Evolutionary conservation across 1,140 invertebrate genomes (phyloP), one percentile per base, ranked within the genome.

Genomic region (Phocides pigmalion): DNA sequence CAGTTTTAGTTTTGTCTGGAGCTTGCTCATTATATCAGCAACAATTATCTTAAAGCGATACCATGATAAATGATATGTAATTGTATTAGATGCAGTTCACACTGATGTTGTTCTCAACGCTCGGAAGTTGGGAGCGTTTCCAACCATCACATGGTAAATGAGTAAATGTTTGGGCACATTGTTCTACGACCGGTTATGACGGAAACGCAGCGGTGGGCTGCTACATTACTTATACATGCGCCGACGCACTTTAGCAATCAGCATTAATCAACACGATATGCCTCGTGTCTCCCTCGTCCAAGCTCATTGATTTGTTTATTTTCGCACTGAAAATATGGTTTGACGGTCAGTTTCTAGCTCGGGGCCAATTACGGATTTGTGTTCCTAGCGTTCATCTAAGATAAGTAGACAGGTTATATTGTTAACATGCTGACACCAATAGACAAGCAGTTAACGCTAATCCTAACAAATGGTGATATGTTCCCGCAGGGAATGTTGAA

Each of bases 181-280:
- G 85, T 90, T 86, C 79, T 84, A 84, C 72, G 81, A 86, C 84
- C 84, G 83, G 84, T 87, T 76, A 74, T 66, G 77, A 70, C 79
- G 84, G 84, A 84, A 87, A 81, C 80, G 67, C 71, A 72, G 70
- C 67, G 79, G 84, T 80, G 79, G 82, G 79, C 74, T 81, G 76
- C 70, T 67, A 72, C 81, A 87, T 90, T 89, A 88, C 81, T 89
- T 90, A 89, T 89, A 82, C 88, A 87, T 87, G 81, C 81, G 76
- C 81, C 79, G 79, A 87, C 80, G 79, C 76, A 83, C 84, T 88
- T 86, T 85, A 87, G 88, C 85, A 89, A 90, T 89, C 85, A 89
- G 81, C 87, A 88, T 90, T 86, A 79, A 88, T 89, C 87, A 89
- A 83, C 76, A 79, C 74, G 78, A 84, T 88, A 82, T 84, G 80